Conservation (phyloP, 2,113 vertebrate genomes). For the Bostrychus sinensis region DNA sequence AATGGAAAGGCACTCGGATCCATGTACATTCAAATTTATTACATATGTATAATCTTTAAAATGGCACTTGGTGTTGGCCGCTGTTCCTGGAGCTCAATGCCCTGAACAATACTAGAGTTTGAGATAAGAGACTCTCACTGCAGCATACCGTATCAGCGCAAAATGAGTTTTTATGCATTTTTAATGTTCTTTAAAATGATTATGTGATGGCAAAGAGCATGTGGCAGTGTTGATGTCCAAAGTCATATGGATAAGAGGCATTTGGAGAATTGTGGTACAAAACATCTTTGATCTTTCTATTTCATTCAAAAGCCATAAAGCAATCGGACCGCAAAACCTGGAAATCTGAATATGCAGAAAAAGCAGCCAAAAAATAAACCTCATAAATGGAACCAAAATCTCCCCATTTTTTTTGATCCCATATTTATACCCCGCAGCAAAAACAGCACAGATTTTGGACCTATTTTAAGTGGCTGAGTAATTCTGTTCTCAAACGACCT, state of each 20-base stretch:
- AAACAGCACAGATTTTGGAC: not conserved
- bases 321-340: no score
- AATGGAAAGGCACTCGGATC: constrained; percentile 12
- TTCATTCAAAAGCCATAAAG: no score
- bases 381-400: not conserved
- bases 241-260: not conserved
- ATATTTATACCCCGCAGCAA: constrained; percentile 1
- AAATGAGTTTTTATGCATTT: constrained; percentile 49
- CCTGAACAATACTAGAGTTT: constrained; percentile 33
- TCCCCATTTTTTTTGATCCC: no score
- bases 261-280: not conserved
- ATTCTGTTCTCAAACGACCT: constrained; percentile 35
- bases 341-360: not conserved
- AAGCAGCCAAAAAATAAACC: not conserved
- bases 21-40: constrained; percentile 10
- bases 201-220: constrained; percentile 7
- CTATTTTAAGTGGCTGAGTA: constrained; percentile 16
- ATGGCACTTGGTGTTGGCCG: constrained; percentile 5
- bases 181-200: constrained; percentile 34
- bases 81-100: constrained; percentile 37
- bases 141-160: constrained; percentile 31
- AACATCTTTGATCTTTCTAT: no score
- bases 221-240: constrained; percentile 22
- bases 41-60: constrained; percentile 33
- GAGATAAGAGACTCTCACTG: constrained; percentile 42